A percentile compares a stretch with the other conserved stretches of the same genome.
Evolutionary conservation across 1,140 invertebrate species (phyloP).

Genomic region (Hydropsyche tenuis): DNA sequence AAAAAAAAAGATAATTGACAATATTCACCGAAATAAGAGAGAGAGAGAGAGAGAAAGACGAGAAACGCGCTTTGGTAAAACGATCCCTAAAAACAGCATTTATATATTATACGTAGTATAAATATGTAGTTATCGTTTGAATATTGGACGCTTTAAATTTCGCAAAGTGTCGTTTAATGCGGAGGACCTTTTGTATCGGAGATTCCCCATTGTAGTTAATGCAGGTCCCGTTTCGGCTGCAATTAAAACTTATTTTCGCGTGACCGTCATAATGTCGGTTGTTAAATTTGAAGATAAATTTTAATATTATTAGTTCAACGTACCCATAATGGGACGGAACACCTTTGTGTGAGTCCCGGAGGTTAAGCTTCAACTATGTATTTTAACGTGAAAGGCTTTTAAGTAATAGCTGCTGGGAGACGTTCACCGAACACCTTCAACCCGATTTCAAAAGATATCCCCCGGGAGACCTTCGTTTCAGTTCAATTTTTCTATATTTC

Average conservation of each 20-base stretch:
- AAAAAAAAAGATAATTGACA: background rate
- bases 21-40: background rate
- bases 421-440: too few relatives aligned
- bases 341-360: background rate
- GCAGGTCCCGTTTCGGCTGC: slow-evolving; percentile 14
- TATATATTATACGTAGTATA: too few relatives aligned
- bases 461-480: too few relatives aligned
- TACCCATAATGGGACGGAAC: slow-evolving; percentile 1
- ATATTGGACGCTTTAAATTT: too few relatives aligned
- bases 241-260: slow-evolving; percentile 32
- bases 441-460: too few relatives aligned
- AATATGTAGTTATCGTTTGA: too few relatives aligned
- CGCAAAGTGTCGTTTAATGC: background rate
- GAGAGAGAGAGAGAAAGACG: background rate
- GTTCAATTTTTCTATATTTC: too few relatives aligned
- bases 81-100: too few relatives aligned
- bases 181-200: background rate
- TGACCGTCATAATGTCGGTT: slow-evolving; percentile 26
- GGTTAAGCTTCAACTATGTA: slow-evolving; percentile 17
- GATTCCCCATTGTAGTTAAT: slow-evolving; percentile 20
- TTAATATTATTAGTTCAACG: slow-evolving; percentile 33
- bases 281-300: slow-evolving; percentile 25
- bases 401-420: slow-evolving; percentile 8
- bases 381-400: slow-evolving; percentile 21
- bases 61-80: too few relatives aligned